Evolutionary conservation across 2,797 vertebrate genomes (phyloP).

Genomic region (Triplophysa yarkandensis): DNA sequence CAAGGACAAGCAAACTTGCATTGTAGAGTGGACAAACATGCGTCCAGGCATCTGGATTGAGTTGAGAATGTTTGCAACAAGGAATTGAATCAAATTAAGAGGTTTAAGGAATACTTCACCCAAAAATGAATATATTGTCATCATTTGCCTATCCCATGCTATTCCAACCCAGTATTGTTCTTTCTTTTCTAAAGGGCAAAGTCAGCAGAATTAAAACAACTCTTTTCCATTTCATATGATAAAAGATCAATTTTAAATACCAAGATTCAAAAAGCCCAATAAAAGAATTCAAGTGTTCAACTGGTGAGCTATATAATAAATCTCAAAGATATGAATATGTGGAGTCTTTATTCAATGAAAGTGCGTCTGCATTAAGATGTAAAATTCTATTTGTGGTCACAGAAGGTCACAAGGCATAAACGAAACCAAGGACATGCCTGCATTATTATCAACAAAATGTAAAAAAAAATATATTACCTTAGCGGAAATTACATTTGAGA

Average conservation of each 20-base stretch:
- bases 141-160: background rate
- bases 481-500: no score
- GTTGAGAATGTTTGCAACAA: conserved; percentile 72
- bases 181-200: background rate
- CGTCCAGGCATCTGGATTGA: conserved; percentile 70
- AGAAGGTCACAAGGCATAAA: no score
- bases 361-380: background rate
- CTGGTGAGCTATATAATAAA: background rate
- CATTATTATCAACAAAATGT: no score
- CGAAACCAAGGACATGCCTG: no score
- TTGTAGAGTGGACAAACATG: conserved; percentile 49
- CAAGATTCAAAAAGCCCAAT: background rate
- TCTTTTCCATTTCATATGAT: background rate
- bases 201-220: background rate
- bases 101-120: conserved; percentile 54
- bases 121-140: conserved; percentile 5
- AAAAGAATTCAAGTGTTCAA: background rate
- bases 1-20: conserved; percentile 1
- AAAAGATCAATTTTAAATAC: background rate
- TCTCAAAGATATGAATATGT: background rate
- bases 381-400: background rate
- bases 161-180: background rate
- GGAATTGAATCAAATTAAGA: conserved; percentile 78
- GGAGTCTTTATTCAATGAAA: background rate
- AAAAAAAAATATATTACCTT: no score